Percentiles rank a stretch among this genome's conserved stretches.
Conservation (phyloP, 2,113 vertebrate genomes). For the Rousettus leschenaultii region DNA sequence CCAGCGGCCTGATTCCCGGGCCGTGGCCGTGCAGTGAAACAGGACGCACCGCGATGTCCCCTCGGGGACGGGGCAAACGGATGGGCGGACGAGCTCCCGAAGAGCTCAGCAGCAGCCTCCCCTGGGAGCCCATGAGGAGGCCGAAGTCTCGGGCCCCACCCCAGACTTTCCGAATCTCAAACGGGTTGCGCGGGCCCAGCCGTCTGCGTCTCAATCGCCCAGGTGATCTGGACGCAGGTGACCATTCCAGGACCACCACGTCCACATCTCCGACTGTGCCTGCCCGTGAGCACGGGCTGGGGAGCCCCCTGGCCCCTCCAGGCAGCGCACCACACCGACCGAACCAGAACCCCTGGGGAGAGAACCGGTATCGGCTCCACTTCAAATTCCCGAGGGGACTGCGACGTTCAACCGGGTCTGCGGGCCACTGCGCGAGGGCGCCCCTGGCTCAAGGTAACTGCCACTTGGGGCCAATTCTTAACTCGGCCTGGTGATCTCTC, state of each 20-base stretch:
- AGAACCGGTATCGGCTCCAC: not conserved
- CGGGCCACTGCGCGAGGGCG: not conserved
- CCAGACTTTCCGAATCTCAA: not conserved
- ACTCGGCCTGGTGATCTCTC: not conserved
- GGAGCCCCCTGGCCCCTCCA: not conserved
- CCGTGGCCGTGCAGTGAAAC: no score
- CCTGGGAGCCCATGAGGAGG: not conserved
- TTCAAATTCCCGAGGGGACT: not conserved
- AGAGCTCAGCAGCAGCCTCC: not conserved
- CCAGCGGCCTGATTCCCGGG: no score
- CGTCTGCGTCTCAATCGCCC: not conserved
- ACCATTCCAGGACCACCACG: not conserved
- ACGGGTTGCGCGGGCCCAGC: not conserved
- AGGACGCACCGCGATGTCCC: no score
- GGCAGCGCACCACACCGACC: not conserved
- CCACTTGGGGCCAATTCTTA: not conserved
- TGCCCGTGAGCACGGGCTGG: accelerated
- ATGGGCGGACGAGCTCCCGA: not conserved
- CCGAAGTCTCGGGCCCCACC: not conserved
- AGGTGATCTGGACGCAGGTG: not conserved
- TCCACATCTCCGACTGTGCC: no score
- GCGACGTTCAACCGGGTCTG: not conserved
- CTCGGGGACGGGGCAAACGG: not conserved
- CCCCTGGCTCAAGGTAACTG: not conserved
- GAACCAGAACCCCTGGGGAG: not conserved